These are phyloP conservation scores for Epinotia brunnichana DNA, from an alignment of 2,888 invertebrate genomes.

Conservation along the genomic window DNA sequence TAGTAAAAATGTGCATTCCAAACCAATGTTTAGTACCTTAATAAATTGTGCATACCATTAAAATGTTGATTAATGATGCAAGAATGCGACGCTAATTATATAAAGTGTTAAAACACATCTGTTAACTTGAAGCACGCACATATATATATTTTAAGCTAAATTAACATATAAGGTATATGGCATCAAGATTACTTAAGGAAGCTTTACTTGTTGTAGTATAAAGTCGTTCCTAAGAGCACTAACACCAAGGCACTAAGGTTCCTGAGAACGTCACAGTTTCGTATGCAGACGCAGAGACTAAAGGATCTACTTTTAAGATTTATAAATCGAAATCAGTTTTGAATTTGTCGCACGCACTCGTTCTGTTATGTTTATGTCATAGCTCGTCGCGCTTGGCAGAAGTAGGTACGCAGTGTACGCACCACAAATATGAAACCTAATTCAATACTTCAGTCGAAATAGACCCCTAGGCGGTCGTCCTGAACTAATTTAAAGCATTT, in stretches of 20 bases:
- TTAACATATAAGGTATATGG: slow-evolving; percentile 6
- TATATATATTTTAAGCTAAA: slow-evolving; percentile 9
- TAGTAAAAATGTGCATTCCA: no score
- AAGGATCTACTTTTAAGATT: no score
- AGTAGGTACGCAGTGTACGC: no score
- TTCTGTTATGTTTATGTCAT: no score
- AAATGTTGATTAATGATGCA: slow-evolving; percentile 3
- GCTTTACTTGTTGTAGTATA: background rate
- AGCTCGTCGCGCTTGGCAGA: no score
- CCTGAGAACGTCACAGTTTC: no score
- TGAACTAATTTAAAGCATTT: slow-evolving; percentile 4
- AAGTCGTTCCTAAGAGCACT: no score
- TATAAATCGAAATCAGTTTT: background rate
- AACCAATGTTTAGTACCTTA: background rate
- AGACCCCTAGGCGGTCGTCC: background rate
- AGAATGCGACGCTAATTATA: slow-evolving; percentile 22
- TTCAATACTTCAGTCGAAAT: background rate
- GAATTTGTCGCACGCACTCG: no score
- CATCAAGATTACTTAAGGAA: background rate
- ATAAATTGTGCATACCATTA: background rate
- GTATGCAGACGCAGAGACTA: no score
- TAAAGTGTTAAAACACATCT: slow-evolving; percentile 25
- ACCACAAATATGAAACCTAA: background rate
- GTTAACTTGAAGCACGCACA: slow-evolving; percentile 4
- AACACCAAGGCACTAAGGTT: no score